phyloP scores from a whole-genome alignment of 2,113 vertebrate species.

The Gymnogyps californianus region DNA sequence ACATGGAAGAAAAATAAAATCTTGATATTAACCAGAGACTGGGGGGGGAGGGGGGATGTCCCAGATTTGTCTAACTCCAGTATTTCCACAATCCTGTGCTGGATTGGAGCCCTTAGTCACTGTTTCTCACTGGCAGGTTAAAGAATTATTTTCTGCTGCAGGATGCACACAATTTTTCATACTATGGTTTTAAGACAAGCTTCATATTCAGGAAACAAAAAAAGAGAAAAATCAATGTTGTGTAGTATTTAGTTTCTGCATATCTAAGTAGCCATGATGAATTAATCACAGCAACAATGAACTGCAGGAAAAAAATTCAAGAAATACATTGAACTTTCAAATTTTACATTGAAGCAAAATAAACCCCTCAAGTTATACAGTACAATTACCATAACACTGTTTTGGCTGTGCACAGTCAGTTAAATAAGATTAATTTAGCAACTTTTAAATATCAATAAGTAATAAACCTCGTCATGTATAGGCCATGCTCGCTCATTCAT shows the following conservation, averaged over 20 bases:
- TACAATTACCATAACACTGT: conserved; percentile 55
- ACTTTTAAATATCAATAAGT: conserved; percentile 73
- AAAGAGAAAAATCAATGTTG: conserved; percentile 32
- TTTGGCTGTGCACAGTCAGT: conserved; percentile 60
- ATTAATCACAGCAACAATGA: conserved; percentile 66
- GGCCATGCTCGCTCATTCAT: conserved; percentile 56
- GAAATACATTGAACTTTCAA: conserved; percentile 62
- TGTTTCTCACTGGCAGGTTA: neutral
- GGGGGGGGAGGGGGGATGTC: fast-evolving
- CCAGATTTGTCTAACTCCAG: neutral
- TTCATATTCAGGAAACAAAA: conserved; percentile 48
- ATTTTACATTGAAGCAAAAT: conserved; percentile 60
- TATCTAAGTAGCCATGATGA: conserved; percentile 60
- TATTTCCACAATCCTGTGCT: neutral
- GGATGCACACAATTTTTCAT: conserved; percentile 41
- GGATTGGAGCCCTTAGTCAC: neutral
- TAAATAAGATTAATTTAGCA: conserved; percentile 73
- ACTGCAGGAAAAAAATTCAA: conserved; percentile 48
- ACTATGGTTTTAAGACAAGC: conserved; percentile 53
- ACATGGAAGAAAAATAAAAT: neutral
- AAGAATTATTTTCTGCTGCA: conserved; percentile 20
- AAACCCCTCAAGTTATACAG: conserved; percentile 58
- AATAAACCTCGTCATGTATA: conserved; percentile 70
- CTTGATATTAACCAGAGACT: neutral
- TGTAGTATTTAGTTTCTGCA: conserved; percentile 61